Conservation (phyloP, 2,888 invertebrate genomes). For the Leistus spinibarbis region DNA sequence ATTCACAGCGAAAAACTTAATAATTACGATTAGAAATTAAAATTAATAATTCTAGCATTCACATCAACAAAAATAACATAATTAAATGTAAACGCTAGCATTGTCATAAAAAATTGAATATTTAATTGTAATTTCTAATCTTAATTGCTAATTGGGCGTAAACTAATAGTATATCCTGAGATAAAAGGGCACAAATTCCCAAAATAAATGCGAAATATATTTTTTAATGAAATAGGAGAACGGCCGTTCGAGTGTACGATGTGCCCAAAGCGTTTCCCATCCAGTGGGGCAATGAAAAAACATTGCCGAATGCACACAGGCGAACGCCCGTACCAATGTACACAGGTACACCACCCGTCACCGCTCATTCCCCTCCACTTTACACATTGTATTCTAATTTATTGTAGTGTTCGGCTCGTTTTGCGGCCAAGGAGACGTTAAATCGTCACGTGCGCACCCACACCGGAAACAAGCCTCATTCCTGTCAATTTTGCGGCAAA, state of each 20-base stretch:
- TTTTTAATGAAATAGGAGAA: slow-evolving; percentile 52
- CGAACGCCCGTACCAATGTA: slow-evolving; percentile 66
- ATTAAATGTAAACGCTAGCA: too few relatives aligned
- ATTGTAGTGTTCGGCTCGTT: slow-evolving; percentile 73
- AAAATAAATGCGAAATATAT: too few relatives aligned
- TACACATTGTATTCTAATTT: slow-evolving; percentile 1
- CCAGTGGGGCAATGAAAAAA: slow-evolving; percentile 77
- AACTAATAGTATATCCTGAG: too few relatives aligned
- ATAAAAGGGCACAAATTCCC: too few relatives aligned
- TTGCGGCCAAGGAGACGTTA: slow-evolving; percentile 80
- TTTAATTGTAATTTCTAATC: neutral
- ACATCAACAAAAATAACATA: too few relatives aligned
- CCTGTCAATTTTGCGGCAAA: slow-evolving; percentile 72
- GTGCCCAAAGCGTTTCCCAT: slow-evolving; percentile 75
- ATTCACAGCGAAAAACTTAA: too few relatives aligned
- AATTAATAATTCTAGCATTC: too few relatives aligned
- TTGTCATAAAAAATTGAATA: neutral
- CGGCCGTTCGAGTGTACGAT: slow-evolving; percentile 72
- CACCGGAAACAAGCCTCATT: slow-evolving; percentile 65
- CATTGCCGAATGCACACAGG: slow-evolving; percentile 64
- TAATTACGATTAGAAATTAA: too few relatives aligned
- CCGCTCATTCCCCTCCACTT: slow-evolving; percentile 1
- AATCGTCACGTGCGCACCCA: slow-evolving; percentile 58
- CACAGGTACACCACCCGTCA: slow-evolving; percentile 46
- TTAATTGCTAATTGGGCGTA: too few relatives aligned